phyloP scores from a whole-genome alignment of 2,113 vertebrate species.

The Trichomycterus rosablanca region DNA sequence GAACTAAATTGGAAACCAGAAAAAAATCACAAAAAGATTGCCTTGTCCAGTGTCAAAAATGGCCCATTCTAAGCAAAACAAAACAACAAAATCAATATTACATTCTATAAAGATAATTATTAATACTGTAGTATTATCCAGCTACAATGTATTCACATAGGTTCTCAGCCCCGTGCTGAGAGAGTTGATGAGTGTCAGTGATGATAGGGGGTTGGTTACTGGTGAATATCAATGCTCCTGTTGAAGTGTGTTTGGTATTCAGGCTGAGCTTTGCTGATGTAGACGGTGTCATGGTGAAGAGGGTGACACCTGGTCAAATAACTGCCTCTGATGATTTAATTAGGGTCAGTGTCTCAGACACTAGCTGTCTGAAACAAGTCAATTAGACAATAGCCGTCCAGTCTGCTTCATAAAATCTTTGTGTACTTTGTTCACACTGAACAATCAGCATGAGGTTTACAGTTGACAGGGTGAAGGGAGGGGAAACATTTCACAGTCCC shows the following conservation, averaged over 20 bases:
- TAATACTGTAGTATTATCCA: no score
- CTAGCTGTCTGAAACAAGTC: conserved; percentile 35
- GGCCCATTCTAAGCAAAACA: no score
- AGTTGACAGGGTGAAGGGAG: neutral
- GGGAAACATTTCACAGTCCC: no score
- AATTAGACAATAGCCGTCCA: conserved; percentile 24
- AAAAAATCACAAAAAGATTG: no score
- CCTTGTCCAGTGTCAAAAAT: no score
- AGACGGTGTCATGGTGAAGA: conserved; percentile 37
- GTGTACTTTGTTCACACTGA: conserved; percentile 22
- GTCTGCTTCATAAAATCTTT: conserved; percentile 2
- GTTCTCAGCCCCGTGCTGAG: no score
- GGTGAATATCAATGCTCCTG: conserved; percentile 21
- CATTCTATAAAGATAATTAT: no score
- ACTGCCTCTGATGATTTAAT: conserved; percentile 67
- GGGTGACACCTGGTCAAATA: conserved; percentile 63
- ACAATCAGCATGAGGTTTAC: conserved; percentile 4
- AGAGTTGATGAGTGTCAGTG: no score
- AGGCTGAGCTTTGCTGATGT: conserved; percentile 32
- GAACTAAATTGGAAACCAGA: no score
- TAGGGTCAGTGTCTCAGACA: conserved; percentile 56
- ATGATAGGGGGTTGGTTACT: no score
- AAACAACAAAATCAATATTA: no score
- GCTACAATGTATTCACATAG: no score
- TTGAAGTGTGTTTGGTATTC: conserved; percentile 37